Evolutionary conservation across 2,888 invertebrate species (phyloP).

Genomic region (Elmis aenea): DNA sequence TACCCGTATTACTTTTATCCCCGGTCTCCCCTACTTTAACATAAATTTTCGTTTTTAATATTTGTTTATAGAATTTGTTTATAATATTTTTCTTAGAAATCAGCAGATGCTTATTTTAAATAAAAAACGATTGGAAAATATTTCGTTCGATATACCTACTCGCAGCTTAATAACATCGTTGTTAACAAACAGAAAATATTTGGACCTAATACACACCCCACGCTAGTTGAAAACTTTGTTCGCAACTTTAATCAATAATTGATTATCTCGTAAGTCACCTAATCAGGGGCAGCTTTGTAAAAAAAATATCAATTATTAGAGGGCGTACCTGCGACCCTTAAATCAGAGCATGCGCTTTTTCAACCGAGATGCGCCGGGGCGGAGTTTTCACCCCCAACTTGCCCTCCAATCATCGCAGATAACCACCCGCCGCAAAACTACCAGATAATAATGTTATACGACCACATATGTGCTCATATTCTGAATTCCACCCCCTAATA

Average conservation of each 20-base stretch:
- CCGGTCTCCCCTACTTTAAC: too few relatives aligned
- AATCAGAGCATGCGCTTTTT: conserved; percentile 19
- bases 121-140: too few relatives aligned
- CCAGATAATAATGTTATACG: conserved; percentile 37
- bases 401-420: conserved; percentile 37
- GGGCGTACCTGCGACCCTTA: conserved; percentile 36
- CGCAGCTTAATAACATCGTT: too few relatives aligned
- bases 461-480: conserved; percentile 25
- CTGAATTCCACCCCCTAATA: conserved; percentile 6
- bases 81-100: too few relatives aligned
- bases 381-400: conserved; percentile 29
- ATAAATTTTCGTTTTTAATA: too few relatives aligned
- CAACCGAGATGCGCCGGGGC: conserved; percentile 16
- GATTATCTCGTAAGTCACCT: conserved; percentile 10
- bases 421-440: conserved; percentile 37
- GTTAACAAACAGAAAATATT: too few relatives aligned
- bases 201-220: too few relatives aligned
- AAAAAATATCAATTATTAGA: conserved; percentile 18
- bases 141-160: too few relatives aligned
- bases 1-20: too few relatives aligned
- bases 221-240: too few relatives aligned
- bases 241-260: conserved; percentile 12
- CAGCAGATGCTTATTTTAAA: too few relatives aligned
- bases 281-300: conserved; percentile 5
- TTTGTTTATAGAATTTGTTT: too few relatives aligned